A percentile compares a stretch with the other conserved stretches of the same genome.
Evolutionary conservation across 2,113 vertebrate genomes (phyloP).

Genomic region (Indri indri): DNA sequence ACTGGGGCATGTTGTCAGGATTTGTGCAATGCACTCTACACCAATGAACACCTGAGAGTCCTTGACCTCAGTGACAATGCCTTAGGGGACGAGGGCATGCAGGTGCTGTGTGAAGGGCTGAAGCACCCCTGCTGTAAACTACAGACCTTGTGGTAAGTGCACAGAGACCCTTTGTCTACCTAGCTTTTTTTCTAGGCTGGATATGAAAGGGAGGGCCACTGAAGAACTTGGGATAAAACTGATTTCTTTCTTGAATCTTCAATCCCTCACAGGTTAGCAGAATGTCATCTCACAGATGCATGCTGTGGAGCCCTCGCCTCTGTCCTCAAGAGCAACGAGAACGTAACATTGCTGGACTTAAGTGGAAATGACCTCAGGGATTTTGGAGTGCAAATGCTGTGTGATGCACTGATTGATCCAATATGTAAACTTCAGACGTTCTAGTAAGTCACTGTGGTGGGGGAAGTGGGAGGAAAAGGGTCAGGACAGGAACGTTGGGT

Average conservation of each 20-base stretch:
- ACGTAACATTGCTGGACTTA: constrained; percentile 46
- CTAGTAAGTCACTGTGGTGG: constrained; percentile 52
- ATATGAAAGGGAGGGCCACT: neutral
- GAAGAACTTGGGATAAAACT: neutral
- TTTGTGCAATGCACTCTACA: constrained; percentile 36
- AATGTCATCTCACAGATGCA: constrained; percentile 28
- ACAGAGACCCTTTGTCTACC: neutral
- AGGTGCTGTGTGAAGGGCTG: constrained; percentile 32
- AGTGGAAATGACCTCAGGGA: constrained; percentile 58
- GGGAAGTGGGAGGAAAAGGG: neutral
- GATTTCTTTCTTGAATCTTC: constrained; percentile 8
- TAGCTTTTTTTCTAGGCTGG: neutral
- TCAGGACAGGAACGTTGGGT: neutral
- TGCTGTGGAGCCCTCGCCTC: neutral
- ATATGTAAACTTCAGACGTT: constrained; percentile 46
- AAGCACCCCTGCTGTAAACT: constrained; percentile 32
- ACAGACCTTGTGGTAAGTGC: constrained; percentile 46
- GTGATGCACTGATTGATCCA: constrained; percentile 50
- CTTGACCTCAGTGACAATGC: constrained; percentile 48
- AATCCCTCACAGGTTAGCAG: constrained; percentile 33
- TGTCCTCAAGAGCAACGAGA: constrained; percentile 44
- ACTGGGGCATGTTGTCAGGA: constrained; percentile 37
- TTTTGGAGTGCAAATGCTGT: constrained; percentile 43
- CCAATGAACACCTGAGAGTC: constrained; percentile 22
- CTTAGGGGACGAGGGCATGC: constrained; percentile 26